Percentiles rank a stretch among this genome's conserved stretches.
Evolutionary conservation across 2,113 vertebrate species (phyloP).

Genomic region (Smithornis capensis): DNA sequence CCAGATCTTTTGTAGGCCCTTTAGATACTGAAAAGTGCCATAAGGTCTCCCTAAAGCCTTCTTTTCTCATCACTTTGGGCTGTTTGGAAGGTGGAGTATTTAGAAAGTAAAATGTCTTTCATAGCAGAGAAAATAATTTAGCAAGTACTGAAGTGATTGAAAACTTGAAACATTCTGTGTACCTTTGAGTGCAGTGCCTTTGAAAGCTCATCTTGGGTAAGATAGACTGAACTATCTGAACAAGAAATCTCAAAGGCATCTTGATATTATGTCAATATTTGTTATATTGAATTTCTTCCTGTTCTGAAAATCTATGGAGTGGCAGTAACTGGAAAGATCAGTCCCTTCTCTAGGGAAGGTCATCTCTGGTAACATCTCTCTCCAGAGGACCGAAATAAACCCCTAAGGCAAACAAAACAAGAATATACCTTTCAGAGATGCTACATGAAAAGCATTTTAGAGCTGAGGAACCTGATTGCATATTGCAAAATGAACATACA

Average conservation of each 20-base stretch:
- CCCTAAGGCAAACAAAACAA: background rate
- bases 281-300: background rate
- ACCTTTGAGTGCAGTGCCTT: background rate
- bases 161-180: background rate
- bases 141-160: background rate
- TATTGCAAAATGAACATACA: background rate
- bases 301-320: background rate
- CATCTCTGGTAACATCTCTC: background rate
- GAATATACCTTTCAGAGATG: background rate
- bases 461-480: background rate
- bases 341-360: background rate
- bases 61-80: background rate
- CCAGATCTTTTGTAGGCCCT: background rate
- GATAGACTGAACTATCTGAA: background rate
- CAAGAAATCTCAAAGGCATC: background rate
- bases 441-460: background rate
- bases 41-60: background rate
- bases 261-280: background rate
- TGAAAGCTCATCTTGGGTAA: background rate
- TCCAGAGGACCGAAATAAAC: background rate
- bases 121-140: background rate
- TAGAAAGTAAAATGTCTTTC: background rate
- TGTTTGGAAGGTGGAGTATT: background rate
- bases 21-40: background rate
- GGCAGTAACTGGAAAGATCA: background rate